Evolutionary conservation across 2,888 invertebrate genomes (phyloP).

Genomic region (Platycheirus rosarum): DNA sequence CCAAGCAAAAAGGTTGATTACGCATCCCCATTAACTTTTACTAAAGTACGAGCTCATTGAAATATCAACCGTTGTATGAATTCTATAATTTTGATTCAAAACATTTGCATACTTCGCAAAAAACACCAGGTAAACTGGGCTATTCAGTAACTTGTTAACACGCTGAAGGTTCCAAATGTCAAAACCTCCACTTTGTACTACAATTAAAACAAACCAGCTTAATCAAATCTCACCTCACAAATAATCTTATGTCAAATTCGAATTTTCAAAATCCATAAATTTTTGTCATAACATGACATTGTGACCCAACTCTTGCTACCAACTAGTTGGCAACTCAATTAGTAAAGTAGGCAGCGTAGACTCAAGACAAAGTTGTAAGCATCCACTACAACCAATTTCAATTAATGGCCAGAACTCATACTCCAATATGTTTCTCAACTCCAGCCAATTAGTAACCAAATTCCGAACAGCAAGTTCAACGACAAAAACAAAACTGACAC

Average conservation of each 20-base stretch:
- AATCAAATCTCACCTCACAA: background rate
- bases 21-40: no score
- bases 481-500: constrained; percentile 53
- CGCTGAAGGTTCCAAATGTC: no score
- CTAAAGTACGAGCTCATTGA: no score
- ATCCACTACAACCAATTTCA: constrained; percentile 31
- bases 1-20: no score
- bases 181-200: background rate
- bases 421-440: background rate
- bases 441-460: constrained; percentile 54
- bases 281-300: constrained; percentile 47
- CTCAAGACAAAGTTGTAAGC: background rate
- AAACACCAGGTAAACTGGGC: no score
- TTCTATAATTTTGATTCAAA: no score
- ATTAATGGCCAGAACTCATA: background rate
- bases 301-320: constrained; percentile 40
- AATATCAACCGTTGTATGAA: no score
- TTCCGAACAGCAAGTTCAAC: constrained; percentile 57
- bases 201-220: background rate
- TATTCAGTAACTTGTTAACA: no score
- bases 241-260: no score
- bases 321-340: constrained; percentile 23
- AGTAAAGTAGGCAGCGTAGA: constrained; percentile 3
- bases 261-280: background rate
- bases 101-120: no score